phyloP scores from a whole-genome alignment of 2,888 invertebrate genomes.

The Clusia tigrina region DNA sequence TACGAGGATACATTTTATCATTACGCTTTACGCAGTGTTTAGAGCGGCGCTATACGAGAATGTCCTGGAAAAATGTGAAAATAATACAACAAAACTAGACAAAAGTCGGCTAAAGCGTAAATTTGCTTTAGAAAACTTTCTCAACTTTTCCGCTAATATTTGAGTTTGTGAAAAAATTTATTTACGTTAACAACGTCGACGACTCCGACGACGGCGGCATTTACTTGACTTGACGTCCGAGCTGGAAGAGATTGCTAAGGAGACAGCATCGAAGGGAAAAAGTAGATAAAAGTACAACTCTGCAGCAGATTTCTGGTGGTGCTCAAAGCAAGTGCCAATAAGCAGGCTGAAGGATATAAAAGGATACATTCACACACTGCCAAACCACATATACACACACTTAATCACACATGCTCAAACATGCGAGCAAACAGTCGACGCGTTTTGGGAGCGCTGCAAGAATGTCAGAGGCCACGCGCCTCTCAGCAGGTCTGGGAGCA shows the following conservation, averaged over 20 bases:
- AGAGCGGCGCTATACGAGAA: not conserved
- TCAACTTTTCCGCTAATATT: conserved; percentile 61
- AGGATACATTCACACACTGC: no score
- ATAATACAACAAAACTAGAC: not conserved
- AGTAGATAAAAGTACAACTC: not conserved
- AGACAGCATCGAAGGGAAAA: not conserved
- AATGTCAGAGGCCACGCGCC: no score
- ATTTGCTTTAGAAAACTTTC: conserved; percentile 58
- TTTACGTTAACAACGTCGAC: conserved; percentile 14
- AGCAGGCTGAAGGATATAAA: no score
- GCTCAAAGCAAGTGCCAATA: no score
- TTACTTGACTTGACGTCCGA: not conserved
- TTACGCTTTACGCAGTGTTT: not conserved
- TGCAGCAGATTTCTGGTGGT: conserved; percentile 33
- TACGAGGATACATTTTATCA: not conserved
- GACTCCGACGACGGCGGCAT: not conserved
- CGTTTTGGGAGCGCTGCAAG: no score
- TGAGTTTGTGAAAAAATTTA: conserved; percentile 52
- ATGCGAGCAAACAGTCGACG: no score
- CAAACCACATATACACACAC: no score
- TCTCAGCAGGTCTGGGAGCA: no score
- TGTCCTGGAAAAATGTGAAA: not conserved
- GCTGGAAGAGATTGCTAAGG: not conserved
- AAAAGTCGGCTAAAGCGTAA: conserved; percentile 40
- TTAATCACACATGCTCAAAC: no score